Evolutionary conservation across 2,888 invertebrate species (phyloP).

Genomic region (Seira ritae): DNA sequence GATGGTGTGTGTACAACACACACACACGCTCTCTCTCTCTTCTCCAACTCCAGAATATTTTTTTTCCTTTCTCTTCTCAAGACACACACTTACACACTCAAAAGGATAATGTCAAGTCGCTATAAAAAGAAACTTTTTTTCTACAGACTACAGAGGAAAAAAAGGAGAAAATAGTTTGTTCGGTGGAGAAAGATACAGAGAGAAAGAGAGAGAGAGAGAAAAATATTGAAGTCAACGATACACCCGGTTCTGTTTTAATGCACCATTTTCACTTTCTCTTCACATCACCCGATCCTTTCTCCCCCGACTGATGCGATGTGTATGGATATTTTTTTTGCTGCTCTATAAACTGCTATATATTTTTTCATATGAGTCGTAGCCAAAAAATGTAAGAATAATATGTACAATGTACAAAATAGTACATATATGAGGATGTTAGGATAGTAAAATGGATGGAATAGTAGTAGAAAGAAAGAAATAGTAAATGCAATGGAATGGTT

Average conservation of each 20-base stretch:
- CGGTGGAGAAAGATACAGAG: neutral
- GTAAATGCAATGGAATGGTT: constrained; percentile 8
- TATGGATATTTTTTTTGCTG: constrained; percentile 6
- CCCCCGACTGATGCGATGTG: too few relatives aligned
- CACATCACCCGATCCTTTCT: constrained; percentile 18
- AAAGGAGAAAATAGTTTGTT: neutral
- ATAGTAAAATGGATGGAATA: neutral
- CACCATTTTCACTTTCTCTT: constrained; percentile 35
- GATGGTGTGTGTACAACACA: neutral
- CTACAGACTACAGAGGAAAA: neutral
- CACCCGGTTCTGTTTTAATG: constrained; percentile 21
- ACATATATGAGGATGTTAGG: neutral
- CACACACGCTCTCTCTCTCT: constrained; percentile 26
- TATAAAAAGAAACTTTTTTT: constrained; percentile 27
- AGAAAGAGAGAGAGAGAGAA: too few relatives aligned
- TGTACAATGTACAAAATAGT: too few relatives aligned
- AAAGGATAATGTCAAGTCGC: constrained; percentile 60
- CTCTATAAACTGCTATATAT: neutral
- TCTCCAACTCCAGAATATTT: constrained; percentile 16
- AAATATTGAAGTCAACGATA: neutral
- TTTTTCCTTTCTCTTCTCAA: constrained; percentile 19
- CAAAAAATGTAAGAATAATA: neutral
- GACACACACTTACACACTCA: constrained; percentile 22
- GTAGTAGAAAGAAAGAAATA: neutral
- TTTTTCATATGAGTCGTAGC: neutral